These are phyloP conservation scores for Rhabdophis nuchalis DNA, from an alignment of 2,797 vertebrate species.

Conservation along the genomic window DNA sequence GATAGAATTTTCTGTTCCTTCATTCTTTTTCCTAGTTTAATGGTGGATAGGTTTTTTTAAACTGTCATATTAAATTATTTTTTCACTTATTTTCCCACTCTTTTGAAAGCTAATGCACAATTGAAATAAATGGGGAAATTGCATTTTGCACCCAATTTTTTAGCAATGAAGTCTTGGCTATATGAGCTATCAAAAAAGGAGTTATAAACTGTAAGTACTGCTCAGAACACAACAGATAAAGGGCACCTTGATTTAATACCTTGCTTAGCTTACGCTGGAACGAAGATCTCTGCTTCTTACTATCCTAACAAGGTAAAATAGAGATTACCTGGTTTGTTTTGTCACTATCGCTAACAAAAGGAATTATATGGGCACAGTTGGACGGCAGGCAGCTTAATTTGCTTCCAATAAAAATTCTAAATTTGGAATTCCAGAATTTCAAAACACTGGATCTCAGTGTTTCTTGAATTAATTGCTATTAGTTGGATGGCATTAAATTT, in stretches of 20 bases:
- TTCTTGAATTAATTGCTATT: not conserved
- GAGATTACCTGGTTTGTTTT: not conserved
- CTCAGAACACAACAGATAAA: not conserved
- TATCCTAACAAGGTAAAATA: not conserved
- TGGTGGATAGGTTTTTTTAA: not conserved
- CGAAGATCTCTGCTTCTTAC: not conserved
- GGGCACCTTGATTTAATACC: not conserved
- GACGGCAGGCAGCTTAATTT: not conserved
- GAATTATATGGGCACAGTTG: not conserved
- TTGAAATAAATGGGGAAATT: not conserved
- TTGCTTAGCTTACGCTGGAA: not conserved
- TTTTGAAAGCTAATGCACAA: not conserved
- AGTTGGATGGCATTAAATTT: not conserved
- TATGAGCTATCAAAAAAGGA: not conserved
- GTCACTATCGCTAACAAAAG: not conserved
- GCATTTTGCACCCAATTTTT: not conserved
- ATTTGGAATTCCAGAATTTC: not conserved
- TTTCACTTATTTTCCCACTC: not conserved
- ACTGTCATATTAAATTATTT: not conserved
- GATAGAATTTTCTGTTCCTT: not conserved
- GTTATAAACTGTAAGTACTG: not conserved
- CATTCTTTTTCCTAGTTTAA: not conserved
- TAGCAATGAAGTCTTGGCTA: not conserved
- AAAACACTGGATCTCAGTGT: not conserved
- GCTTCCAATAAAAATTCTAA: not conserved